Evolutionary conservation across 2,888 invertebrate genomes (phyloP).

Genomic region (Creontiades dilutus): DNA sequence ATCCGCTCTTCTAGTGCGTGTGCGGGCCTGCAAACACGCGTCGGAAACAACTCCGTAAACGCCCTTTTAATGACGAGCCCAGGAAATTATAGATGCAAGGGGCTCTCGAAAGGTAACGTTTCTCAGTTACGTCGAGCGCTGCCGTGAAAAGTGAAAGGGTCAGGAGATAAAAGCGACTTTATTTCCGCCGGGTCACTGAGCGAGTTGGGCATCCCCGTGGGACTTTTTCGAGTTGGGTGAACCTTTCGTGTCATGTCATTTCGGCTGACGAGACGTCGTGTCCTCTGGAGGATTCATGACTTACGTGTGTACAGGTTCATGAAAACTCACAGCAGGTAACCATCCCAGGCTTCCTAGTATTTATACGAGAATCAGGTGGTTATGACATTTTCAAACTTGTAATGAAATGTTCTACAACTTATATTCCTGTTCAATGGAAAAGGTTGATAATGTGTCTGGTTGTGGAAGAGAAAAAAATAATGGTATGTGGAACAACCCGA

Average conservation of each 20-base stretch:
- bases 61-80: neutral
- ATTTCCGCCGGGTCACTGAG: neutral
- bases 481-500: too few species aligned
- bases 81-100: conserved; percentile 25
- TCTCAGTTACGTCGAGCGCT: neutral
- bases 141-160: conserved; percentile 16
- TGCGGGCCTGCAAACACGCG: neutral
- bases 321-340: too few species aligned
- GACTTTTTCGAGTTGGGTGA: neutral
- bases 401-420: too few species aligned
- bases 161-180: neutral
- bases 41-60: neutral
- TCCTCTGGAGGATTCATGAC: too few species aligned
- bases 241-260: neutral
- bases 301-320: too few species aligned
- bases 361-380: too few species aligned
- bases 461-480: too few species aligned
- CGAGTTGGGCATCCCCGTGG: neutral
- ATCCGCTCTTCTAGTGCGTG: neutral
- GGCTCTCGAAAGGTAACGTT: neutral
- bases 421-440: too few species aligned
- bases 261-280: neutral
- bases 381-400: too few species aligned
- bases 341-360: too few species aligned
- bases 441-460: too few species aligned